phyloP scores from a whole-genome alignment of 2,797 vertebrate species.

The Karalla daura region DNA sequence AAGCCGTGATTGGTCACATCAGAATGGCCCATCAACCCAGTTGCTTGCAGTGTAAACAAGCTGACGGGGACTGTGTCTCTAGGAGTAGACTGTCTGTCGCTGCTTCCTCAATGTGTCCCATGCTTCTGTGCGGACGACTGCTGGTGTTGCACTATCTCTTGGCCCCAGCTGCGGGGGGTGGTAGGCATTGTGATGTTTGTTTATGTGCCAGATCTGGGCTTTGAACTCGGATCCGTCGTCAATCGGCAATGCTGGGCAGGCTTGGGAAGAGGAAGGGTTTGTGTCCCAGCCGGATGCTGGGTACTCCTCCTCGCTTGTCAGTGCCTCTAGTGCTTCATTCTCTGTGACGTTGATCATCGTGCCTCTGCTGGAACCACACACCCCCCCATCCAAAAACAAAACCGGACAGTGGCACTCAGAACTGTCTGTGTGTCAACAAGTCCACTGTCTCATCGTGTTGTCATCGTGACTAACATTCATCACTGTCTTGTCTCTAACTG shows the following conservation, averaged over 20 bases:
- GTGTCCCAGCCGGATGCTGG: conserved; percentile 37
- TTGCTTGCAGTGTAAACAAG: conserved; percentile 70
- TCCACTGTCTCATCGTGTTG: conserved; percentile 43
- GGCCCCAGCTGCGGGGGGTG: conserved; percentile 30
- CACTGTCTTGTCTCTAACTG: conserved; percentile 53
- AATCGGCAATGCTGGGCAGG: conserved; percentile 33
- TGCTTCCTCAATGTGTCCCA: conserved; percentile 54
- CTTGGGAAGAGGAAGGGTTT: conserved; percentile 48
- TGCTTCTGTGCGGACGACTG: conserved; percentile 55
- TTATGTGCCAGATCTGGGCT: conserved; percentile 51
- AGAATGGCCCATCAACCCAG: conserved; percentile 19
- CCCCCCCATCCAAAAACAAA: conserved; percentile 32
- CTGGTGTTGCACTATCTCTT: conserved; percentile 50
- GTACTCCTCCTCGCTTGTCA: conserved; percentile 44
- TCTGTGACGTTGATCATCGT: conserved; percentile 46
- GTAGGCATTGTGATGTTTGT: conserved; percentile 44
- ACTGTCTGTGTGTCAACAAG: conserved; percentile 49
- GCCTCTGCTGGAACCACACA: conserved; percentile 29
- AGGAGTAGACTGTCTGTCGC: conserved; percentile 41
- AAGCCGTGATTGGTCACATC: background rate
- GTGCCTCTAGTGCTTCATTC: conserved; percentile 41
- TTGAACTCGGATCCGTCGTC: conserved; percentile 46
- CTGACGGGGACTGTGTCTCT: conserved; percentile 35
- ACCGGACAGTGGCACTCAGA: conserved; percentile 1
- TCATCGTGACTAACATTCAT: conserved; percentile 59